Conservation (phyloP, 2,797 vertebrate species). For the Silurus lanzhouensis region DNA sequence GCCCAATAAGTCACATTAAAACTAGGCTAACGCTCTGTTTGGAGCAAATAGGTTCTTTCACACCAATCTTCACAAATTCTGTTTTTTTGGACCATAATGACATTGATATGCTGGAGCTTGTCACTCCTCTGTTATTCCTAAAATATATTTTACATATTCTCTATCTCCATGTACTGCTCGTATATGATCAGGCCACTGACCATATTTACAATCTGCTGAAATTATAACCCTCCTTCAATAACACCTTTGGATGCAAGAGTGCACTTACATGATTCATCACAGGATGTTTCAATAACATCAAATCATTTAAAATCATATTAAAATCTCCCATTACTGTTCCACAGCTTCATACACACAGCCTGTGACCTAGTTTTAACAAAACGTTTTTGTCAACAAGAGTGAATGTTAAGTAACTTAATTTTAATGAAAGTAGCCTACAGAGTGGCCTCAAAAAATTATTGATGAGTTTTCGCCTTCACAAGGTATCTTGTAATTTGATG, state of each 20-base stretch:
- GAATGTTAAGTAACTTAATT: conserved; percentile 9
- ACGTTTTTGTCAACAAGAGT: conserved; percentile 10
- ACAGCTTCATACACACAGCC: not conserved
- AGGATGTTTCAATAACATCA: conserved; percentile 21
- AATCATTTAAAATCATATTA: not conserved
- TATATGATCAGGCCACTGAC: not conserved
- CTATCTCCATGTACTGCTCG: not conserved
- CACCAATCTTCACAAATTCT: not conserved
- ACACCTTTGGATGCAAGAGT: conserved; percentile 1
- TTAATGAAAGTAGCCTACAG: not conserved
- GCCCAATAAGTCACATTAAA: not conserved
- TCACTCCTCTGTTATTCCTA: not conserved
- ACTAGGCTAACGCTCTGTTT: not conserved
- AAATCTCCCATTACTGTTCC: not conserved
- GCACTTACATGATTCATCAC: conserved; percentile 5
- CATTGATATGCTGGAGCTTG: no score
- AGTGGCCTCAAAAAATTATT: not conserved
- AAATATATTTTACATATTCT: not conserved
- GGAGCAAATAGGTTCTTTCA: not conserved
- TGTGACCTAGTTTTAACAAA: not conserved
- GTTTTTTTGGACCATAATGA: no score
- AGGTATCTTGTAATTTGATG: conserved; percentile 54
- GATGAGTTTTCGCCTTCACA: conserved; percentile 47
- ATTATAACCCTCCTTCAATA: conserved; percentile 41
- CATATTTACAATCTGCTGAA: conserved; percentile 60